phyloP scores from a whole-genome alignment of 2,113 vertebrate genomes.

The Leucopsar rothschildi region DNA sequence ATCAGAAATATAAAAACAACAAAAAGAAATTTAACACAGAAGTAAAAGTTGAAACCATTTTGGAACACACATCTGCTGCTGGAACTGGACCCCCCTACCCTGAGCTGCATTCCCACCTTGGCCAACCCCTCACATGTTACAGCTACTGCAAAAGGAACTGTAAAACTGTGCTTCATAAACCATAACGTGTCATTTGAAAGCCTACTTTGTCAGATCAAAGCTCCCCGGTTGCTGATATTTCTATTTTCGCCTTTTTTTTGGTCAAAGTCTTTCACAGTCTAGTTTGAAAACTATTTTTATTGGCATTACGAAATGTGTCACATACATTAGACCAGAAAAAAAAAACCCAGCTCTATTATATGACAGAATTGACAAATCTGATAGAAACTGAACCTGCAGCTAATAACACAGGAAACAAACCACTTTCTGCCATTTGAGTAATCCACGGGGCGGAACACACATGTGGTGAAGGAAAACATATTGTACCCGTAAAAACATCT shows the following conservation, averaged over 20 bases:
- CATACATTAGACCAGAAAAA: constrained; percentile 8
- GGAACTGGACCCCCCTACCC: neutral
- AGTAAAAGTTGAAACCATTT: neutral
- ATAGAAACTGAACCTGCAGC: constrained; percentile 47
- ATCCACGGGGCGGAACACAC: neutral
- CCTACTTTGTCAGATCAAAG: neutral
- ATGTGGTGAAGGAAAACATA: constrained; percentile 30
- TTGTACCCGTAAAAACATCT: neutral
- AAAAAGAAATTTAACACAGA: neutral
- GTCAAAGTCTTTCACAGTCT: neutral
- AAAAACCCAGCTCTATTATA: neutral
- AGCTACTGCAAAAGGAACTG: neutral
- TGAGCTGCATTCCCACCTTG: neutral
- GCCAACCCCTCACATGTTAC: neutral
- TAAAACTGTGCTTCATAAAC: neutral
- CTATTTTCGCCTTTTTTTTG: neutral
- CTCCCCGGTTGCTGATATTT: neutral
- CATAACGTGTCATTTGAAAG: neutral
- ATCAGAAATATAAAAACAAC: neutral
- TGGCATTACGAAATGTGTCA: constrained; percentile 4
- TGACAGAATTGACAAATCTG: constrained; percentile 6
- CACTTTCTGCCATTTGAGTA: neutral
- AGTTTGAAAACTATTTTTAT: constrained; percentile 31
- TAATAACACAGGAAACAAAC: constrained; percentile 20
- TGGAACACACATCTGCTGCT: accelerated